Conservation (phyloP, 2,888 invertebrate species). For the Temnothorax ravouxi region DNA sequence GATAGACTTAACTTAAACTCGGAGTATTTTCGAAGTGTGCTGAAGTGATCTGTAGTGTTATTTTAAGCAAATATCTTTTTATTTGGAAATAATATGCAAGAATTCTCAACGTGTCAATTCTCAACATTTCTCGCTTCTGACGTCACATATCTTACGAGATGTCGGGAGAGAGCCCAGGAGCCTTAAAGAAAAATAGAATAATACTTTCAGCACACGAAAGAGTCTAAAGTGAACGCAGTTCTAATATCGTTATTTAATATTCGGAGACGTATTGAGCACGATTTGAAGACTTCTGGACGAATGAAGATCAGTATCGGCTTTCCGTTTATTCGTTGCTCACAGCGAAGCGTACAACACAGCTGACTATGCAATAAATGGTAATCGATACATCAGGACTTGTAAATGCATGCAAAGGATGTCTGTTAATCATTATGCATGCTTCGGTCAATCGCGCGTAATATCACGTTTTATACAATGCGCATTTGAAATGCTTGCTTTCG, state of each 20-base stretch:
- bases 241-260: background rate
- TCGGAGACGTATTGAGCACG: background rate
- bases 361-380: slow-evolving; percentile 2
- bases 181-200: too few species aligned
- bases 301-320: background rate
- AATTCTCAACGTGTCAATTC: too few species aligned
- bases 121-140: too few species aligned
- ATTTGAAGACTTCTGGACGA: slow-evolving; percentile 2
- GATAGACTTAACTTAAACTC: too few species aligned
- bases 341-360: background rate
- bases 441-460: slow-evolving; percentile 4
- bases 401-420: background rate
- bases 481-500: slow-evolving; percentile 20
- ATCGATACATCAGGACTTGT: background rate
- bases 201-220: too few species aligned
- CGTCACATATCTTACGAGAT: too few species aligned
- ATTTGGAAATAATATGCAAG: too few species aligned
- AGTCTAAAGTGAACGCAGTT: too few species aligned
- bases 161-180: too few species aligned
- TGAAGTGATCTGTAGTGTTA: too few species aligned
- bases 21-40: too few species aligned
- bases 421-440: background rate
- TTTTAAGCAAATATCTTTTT: too few species aligned
- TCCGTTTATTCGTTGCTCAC: background rate
- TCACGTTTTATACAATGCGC: slow-evolving; percentile 28